Evolutionary conservation across 2,888 invertebrate species (phyloP).

Genomic region (Bhutanitis thaidina): DNA sequence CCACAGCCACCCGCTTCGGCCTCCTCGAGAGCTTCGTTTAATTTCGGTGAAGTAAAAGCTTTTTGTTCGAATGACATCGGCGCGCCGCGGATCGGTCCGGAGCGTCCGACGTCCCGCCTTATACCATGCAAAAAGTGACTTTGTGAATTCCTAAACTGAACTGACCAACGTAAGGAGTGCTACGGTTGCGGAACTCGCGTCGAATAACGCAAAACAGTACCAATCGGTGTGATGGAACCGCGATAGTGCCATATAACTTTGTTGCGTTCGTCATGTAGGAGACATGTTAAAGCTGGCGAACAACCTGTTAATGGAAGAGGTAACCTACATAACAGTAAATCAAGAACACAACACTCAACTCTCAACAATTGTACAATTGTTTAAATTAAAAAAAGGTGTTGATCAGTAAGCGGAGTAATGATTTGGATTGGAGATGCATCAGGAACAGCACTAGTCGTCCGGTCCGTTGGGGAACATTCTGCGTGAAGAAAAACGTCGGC

Average conservation of each 20-base stretch:
- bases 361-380: not conserved
- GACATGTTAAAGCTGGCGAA: conserved; percentile 16
- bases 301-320: conserved; percentile 18
- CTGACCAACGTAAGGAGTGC: not conserved
- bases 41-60: not conserved
- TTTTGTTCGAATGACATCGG: not conserved
- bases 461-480: no score
- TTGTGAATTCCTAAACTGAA: conserved; percentile 1
- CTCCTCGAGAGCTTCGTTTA: not conserved
- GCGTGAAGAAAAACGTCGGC: not conserved
- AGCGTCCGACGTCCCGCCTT: conserved; percentile 4
- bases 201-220: not conserved
- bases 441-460: not conserved
- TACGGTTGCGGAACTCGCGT: not conserved
- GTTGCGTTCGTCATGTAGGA: conserved; percentile 9
- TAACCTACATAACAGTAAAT: conserved; percentile 1
- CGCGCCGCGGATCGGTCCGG: conserved; percentile 1
- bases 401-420: not conserved
- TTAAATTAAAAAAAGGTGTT: not conserved
- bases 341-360: not conserved
- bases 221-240: not conserved
- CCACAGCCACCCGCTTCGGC: not conserved
- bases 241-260: conserved; percentile 9
- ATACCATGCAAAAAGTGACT: not conserved
- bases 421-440: not conserved